phyloP scores from a whole-genome alignment of 2,888 invertebrate genomes.

The Troides aeacus region DNA sequence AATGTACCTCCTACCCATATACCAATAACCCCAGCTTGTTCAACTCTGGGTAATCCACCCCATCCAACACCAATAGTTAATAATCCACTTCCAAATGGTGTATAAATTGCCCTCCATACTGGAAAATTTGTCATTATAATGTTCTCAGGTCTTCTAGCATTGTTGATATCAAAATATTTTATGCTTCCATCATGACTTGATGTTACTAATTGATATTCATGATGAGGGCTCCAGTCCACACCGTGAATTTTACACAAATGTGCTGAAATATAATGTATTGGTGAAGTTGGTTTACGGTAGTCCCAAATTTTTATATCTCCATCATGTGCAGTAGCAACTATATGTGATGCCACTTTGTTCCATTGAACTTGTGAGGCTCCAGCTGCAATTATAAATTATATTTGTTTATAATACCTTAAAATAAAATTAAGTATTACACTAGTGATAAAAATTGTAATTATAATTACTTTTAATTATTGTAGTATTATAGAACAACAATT shows the following conservation, averaged over 20 bases:
- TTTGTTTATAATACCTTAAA: neutral
- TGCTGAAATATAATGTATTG: slow-evolving; percentile 95
- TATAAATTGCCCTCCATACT: slow-evolving; percentile 96
- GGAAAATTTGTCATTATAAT: slow-evolving; percentile 91
- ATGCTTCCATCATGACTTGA: slow-evolving; percentile 97
- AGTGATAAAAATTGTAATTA: too few relatives aligned
- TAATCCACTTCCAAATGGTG: slow-evolving; percentile 95
- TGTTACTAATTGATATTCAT: slow-evolving; percentile 92
- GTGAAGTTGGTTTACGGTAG: slow-evolving; percentile 90
- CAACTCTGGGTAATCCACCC: slow-evolving; percentile 87
- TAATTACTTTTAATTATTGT: too few relatives aligned
- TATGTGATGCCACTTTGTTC: slow-evolving; percentile 90
- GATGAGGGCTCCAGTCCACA: slow-evolving; percentile 94
- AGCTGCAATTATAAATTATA: slow-evolving; percentile 72
- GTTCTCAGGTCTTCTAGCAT: slow-evolving; percentile 90
- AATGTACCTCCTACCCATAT: slow-evolving; percentile 82
- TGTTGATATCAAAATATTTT: slow-evolving; percentile 95
- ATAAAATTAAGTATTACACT: too few relatives aligned
- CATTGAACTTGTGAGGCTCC: slow-evolving; percentile 97
- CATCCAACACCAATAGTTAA: slow-evolving; percentile 96
- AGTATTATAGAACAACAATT: too few relatives aligned
- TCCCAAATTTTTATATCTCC: slow-evolving; percentile 98
- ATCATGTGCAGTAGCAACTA: slow-evolving; percentile 96
- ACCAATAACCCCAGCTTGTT: slow-evolving; percentile 83
- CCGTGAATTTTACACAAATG: slow-evolving; percentile 94